A percentile compares a stretch with the other conserved stretches of the same genome.
Conservation (phyloP, 2,113 vertebrate species). For the Equus przewalskii region DNA sequence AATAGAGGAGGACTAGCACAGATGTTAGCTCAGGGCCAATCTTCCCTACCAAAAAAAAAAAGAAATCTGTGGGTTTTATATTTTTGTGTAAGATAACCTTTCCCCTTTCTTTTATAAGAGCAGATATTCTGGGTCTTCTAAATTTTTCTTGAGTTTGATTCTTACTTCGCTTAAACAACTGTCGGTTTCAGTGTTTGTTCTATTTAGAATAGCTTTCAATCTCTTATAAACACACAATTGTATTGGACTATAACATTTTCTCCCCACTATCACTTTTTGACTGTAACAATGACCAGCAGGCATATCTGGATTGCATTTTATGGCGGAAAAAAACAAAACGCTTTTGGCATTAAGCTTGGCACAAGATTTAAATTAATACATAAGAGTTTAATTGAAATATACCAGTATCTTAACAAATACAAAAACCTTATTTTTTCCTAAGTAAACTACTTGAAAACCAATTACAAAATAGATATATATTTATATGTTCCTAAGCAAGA, state of each 20-base stretch:
- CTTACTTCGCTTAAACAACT: constrained; percentile 17
- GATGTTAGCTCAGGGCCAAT: too few relatives aligned
- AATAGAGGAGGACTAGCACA: too few relatives aligned
- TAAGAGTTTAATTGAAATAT: neutral
- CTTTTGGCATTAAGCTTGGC: neutral
- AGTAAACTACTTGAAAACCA: neutral
- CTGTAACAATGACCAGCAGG: neutral
- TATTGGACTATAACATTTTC: neutral
- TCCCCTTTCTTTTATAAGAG: neutral
- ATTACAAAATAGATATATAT: neutral
- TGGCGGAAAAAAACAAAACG: neutral
- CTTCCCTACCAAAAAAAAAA: too few relatives aligned
- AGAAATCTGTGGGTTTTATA: neutral
- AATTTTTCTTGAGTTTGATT: constrained; percentile 32
- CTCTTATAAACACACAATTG: neutral
- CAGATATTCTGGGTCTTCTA: neutral
- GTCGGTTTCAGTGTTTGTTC: neutral
- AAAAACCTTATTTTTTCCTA: neutral
- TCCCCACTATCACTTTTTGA: neutral
- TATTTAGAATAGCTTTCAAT: neutral
- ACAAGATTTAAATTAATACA: constrained; percentile 29
- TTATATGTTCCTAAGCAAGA: neutral
- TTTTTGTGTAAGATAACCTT: neutral
- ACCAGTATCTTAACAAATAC: neutral
- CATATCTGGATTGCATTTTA: neutral